phyloP scores from a whole-genome alignment of 1,140 invertebrate genomes.

The Theocolax elegans region DNA sequence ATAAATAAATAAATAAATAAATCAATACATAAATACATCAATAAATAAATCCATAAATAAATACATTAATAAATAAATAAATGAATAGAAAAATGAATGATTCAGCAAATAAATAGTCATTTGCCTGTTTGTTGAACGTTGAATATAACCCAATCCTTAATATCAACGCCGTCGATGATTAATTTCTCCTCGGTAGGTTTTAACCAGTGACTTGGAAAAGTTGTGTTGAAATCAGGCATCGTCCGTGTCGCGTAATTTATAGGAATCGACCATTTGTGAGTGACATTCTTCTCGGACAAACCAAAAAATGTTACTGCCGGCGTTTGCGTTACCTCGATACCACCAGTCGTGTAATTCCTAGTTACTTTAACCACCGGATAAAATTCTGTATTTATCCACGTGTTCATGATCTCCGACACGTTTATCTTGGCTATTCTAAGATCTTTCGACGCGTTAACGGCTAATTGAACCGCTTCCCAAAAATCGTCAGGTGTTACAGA shows the following conservation, averaged over 20 bases:
- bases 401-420: constrained; percentile 70
- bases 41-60: too few species aligned
- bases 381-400: constrained; percentile 77
- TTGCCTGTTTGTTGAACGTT: constrained; percentile 65
- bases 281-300: constrained; percentile 47
- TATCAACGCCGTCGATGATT: constrained; percentile 57
- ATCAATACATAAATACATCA: too few species aligned
- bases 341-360: constrained; percentile 63
- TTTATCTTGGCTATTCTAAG: constrained; percentile 52
- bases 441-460: constrained; percentile 61
- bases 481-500: constrained; percentile 76
- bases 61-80: not conserved
- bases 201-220: constrained; percentile 61
- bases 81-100: not conserved
- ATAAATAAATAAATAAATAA: not conserved
- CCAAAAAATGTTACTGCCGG: constrained; percentile 66
- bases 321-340: constrained; percentile 55
- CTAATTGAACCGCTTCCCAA: constrained; percentile 74
- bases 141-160: constrained; percentile 67
- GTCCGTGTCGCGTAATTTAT: constrained; percentile 64
- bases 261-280: constrained; percentile 63
- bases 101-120: constrained; percentile 47
- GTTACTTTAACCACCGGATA: constrained; percentile 75
- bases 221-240: constrained; percentile 58
- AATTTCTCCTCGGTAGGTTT: constrained; percentile 50